Conservation (phyloP, 2,888 invertebrate species). For the Dynastes maya region DNA sequence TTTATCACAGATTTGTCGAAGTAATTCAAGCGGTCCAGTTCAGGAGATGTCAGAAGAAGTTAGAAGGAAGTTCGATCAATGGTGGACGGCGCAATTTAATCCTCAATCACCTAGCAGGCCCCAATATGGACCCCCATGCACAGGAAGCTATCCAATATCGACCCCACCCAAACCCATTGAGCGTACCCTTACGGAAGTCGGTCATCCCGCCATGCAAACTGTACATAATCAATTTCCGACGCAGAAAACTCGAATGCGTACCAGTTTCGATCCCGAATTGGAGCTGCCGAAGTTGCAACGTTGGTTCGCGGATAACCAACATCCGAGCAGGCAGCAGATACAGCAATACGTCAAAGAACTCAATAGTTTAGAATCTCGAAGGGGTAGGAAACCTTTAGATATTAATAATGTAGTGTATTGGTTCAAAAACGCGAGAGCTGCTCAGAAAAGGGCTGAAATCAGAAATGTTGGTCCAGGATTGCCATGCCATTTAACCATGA, state of each 20-base stretch:
- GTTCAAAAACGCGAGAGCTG: constrained; percentile 98
- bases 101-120: constrained; percentile 70
- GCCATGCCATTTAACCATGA: constrained; percentile 75
- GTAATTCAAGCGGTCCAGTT: constrained; percentile 78
- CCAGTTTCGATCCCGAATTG: constrained; percentile 96
- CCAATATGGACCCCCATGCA: constrained; percentile 70
- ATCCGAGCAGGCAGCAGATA: constrained; percentile 97
- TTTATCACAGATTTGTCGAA: constrained; percentile 87
- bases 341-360: constrained; percentile 95
- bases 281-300: constrained; percentile 96
- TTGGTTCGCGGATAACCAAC: constrained; percentile 98
- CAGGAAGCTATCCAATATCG: constrained; percentile 72
- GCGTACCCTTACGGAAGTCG: constrained; percentile 73
- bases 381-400: constrained; percentile 94
- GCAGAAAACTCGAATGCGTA: constrained; percentile 95
- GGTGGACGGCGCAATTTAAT: constrained; percentile 87
- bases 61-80: constrained; percentile 91
- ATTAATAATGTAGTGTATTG: constrained; percentile 97
- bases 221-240: constrained; percentile 85
- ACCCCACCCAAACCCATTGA: constrained; percentile 68
- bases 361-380: constrained; percentile 92
- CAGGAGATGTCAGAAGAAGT: constrained; percentile 88
- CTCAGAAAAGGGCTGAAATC: constrained; percentile 92
- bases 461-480: constrained; percentile 76
- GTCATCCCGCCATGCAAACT: constrained; percentile 84